phyloP scores from a whole-genome alignment of 1,140 invertebrate genomes.

The Grapholita molesta region DNA sequence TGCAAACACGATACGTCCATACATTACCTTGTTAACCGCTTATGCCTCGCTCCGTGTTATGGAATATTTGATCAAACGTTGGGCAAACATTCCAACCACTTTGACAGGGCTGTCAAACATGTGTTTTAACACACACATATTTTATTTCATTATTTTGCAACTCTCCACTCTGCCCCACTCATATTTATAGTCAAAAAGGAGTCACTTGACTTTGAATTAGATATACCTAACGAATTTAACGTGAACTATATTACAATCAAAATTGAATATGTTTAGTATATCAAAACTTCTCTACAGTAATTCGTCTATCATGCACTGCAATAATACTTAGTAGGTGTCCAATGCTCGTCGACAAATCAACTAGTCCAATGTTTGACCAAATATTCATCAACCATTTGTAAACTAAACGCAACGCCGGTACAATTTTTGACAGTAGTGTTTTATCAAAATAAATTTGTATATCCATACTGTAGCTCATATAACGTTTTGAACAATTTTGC shows the following conservation, averaged over 20 bases:
- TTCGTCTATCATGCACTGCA: no score
- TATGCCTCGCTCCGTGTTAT: slow-evolving; percentile 21
- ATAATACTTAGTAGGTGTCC: no score
- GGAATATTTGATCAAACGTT: slow-evolving; percentile 7
- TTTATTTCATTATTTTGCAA: no score
- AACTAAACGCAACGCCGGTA: slow-evolving; percentile 43
- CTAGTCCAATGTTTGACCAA: not conserved
- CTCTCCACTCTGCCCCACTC: no score
- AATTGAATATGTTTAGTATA: no score
- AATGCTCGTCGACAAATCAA: not conserved
- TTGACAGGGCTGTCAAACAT: no score
- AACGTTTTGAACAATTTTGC: slow-evolving; percentile 24
- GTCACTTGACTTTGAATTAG: no score
- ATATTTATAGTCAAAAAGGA: no score
- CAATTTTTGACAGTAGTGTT: slow-evolving; percentile 24
- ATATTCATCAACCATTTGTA: slow-evolving; percentile 17
- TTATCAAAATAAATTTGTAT: slow-evolving; percentile 22
- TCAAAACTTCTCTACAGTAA: no score
- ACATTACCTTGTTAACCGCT: slow-evolving; percentile 24
- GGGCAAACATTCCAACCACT: not conserved
- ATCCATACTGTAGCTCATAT: slow-evolving; percentile 30
- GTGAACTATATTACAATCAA: no score
- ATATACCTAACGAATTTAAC: no score
- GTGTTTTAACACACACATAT: no score
- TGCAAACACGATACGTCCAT: slow-evolving; percentile 16